Conservation (phyloP, 2,888 invertebrate genomes). For the Drosophila longiperda region DNA sequence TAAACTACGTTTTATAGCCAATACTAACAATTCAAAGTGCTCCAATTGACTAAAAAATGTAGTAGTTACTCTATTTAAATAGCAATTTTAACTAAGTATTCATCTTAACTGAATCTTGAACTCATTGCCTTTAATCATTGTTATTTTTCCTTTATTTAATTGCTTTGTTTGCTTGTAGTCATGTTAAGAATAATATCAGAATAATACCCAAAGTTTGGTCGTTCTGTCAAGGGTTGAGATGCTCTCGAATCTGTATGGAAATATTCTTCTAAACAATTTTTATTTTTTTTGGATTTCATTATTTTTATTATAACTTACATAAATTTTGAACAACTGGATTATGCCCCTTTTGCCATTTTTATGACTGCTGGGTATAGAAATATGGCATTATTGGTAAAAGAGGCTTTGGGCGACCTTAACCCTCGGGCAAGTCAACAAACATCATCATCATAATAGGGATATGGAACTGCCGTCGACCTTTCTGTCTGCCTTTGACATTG, state of each 20-base stretch:
- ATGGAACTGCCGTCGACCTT: conserved; percentile 29
- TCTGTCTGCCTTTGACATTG: conserved; percentile 28
- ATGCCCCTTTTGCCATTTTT: neutral
- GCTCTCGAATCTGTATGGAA: neutral
- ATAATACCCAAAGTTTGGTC: too few species aligned
- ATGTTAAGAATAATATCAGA: too few species aligned
- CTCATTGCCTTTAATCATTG: neutral
- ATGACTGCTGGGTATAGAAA: conserved; percentile 5
- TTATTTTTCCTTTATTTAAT: neutral
- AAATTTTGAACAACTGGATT: neutral
- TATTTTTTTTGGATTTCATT: neutral
- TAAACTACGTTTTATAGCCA: conserved; percentile 40
- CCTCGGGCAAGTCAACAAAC: conserved; percentile 15
- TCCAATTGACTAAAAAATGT: neutral
- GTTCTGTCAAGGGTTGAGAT: neutral
- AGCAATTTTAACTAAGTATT: neutral
- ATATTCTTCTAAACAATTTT: neutral
- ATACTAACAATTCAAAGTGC: neutral
- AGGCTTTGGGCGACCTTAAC: conserved; percentile 31
- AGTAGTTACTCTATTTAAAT: neutral
- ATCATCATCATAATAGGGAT: conserved; percentile 3
- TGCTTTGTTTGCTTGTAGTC: too few species aligned
- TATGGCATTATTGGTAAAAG: conserved; percentile 13
- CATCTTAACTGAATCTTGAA: neutral
- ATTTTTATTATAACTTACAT: neutral